Base-by-base conservation (phyloP, 2,797 vertebrate genomes). In the Hemibagrus guttatus region DNA sequence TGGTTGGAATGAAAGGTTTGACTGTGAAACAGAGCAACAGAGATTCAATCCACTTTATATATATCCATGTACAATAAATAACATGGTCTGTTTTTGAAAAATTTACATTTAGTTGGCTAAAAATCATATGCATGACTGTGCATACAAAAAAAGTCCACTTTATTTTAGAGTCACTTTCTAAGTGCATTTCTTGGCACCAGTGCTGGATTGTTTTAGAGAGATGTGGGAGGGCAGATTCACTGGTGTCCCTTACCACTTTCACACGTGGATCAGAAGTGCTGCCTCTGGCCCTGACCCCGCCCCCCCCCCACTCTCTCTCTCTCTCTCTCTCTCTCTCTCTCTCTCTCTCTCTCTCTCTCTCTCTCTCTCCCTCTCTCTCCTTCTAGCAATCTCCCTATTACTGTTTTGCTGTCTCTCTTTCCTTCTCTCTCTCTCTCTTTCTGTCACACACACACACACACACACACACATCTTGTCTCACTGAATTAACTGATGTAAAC, bases 191-290 rank as follows among this genome's bases (percentile, higher is more conserved):
- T 66, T 76, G 82, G 75, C 88, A 61, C 56, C 69, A 64, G 42
- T 64, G 26, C 23, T 19, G 56, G 90, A 92, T 21, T 42, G 68
- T 91, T 94, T 89, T 93, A 87, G 90, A 93, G 63, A 63, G 49
- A 26, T 85, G 26, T 59, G 39, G 52, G 90, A 87, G 84, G 39
- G 85, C 66, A 81, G 88, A 46, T 75, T 49, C 86, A 87, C 86
- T 17, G 81, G 92, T 90, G 93, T 91, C 52, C 81, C 87, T 92
- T 93, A 91, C 64, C 69, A 82, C 89, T 93, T 93, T 92, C 91
- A 91, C 90, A 92, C 76, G 26, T 64, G 78, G 90, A 93, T 94
- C 91, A 88, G 89, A 91, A 87, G 75, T 88, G 89, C 91, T 90
- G 89, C 85, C 28, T 3, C 61, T 71, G 71, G 61, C 52, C 46